These are phyloP conservation scores for Pluvialis apricaria DNA, from an alignment of 2,113 vertebrate genomes.

Conservation along the genomic window DNA sequence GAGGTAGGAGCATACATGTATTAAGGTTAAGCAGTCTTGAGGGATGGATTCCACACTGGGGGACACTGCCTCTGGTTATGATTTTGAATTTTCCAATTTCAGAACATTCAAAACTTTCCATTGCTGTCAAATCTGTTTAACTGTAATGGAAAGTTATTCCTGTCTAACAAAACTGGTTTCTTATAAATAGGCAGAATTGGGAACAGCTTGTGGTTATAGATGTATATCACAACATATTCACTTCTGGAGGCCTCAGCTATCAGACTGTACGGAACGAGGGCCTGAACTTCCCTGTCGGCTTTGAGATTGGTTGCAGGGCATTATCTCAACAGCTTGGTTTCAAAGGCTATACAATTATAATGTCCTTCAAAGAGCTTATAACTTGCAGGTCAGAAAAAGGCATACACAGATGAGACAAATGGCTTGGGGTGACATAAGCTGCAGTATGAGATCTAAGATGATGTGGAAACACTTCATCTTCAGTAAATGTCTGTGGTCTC, in stretches of 20 bases:
- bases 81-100: background rate
- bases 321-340: background rate
- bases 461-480: background rate
- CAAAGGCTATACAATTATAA: background rate
- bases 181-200: background rate
- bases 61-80: background rate
- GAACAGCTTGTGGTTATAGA: background rate
- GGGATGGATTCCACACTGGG: background rate
- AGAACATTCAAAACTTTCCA: background rate
- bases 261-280: background rate
- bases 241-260: background rate
- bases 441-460: background rate
- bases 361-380: background rate
- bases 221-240: background rate
- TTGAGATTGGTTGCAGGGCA: background rate
- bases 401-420: background rate
- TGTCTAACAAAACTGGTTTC: background rate
- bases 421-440: background rate
- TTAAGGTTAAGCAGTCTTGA: background rate
- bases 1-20: rapidly evolving
- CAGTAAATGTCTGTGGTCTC: background rate
- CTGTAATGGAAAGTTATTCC: background rate
- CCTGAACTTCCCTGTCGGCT: background rate
- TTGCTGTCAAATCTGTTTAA: background rate
- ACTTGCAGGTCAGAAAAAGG: background rate